phyloP scores from a whole-genome alignment of 2,888 invertebrate species.

The Globia sparganii region DNA sequence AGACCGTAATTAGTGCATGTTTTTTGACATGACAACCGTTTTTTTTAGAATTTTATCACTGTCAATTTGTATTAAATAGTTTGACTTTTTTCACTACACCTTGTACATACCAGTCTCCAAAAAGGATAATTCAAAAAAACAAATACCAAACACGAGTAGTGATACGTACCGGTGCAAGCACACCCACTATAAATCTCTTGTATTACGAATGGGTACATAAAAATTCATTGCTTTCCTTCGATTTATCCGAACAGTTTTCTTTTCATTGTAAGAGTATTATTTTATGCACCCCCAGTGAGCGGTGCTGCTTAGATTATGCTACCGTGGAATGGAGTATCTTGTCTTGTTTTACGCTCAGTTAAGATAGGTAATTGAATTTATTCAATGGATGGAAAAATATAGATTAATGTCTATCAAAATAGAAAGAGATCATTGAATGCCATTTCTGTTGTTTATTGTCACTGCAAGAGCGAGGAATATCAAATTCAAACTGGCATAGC shows the following conservation, averaged over 20 bases:
- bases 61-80: not conserved
- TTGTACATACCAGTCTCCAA: not conserved
- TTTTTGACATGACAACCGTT: no score
- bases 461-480: no score
- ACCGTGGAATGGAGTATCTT: slow-evolving; percentile 51
- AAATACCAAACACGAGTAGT: slow-evolving; percentile 43
- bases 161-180: slow-evolving; percentile 35
- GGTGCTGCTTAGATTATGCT: slow-evolving; percentile 49
- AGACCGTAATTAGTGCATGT: no score
- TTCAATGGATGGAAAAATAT: not conserved
- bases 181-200: slow-evolving; percentile 70
- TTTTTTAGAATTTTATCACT: no score
- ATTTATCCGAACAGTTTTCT: slow-evolving; percentile 80
- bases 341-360: slow-evolving; percentile 1
- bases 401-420: not conserved
- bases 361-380: not conserved
- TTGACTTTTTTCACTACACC: not conserved
- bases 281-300: slow-evolving; percentile 81
- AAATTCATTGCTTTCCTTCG: slow-evolving; percentile 82
- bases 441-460: not conserved
- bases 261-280: slow-evolving; percentile 82
- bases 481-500: no score
- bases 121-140: slow-evolving; percentile 36
- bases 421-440: no score
- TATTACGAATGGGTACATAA: slow-evolving; percentile 77